These are phyloP conservation scores for Acrobasis repandana DNA, from an alignment of 2,888 invertebrate genomes.

Conservation along the genomic window DNA sequence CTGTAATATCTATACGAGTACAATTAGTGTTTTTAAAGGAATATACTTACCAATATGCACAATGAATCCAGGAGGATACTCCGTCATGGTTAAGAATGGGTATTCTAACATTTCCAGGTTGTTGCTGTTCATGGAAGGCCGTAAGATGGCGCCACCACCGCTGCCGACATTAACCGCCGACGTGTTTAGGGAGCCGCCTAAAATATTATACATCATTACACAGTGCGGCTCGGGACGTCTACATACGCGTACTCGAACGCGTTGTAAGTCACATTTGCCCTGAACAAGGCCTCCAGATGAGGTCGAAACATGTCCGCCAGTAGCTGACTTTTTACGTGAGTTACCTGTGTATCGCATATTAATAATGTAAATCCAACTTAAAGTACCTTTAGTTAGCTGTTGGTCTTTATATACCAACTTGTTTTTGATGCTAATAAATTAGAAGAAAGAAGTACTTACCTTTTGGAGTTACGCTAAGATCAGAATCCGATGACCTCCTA, in stretches of 20 bases:
- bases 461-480: constrained; percentile 96
- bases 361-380: too few species aligned
- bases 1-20: too few species aligned
- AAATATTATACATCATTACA: background rate
- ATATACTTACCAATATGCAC: constrained; percentile 89
- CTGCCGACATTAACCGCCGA: constrained; percentile 73
- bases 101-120: constrained; percentile 96
- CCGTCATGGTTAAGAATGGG: constrained; percentile 96
- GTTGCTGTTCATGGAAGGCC: constrained; percentile 88
- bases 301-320: too few species aligned
- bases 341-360: too few species aligned
- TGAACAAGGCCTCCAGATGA: too few species aligned
- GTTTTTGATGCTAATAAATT: too few species aligned
- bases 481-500: constrained; percentile 95
- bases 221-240: too few species aligned
- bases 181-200: constrained; percentile 89
- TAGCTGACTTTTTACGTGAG: too few species aligned
- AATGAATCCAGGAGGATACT: constrained; percentile 94
- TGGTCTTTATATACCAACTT: too few species aligned
- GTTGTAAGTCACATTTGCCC: too few species aligned
- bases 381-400: too few species aligned
- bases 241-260: too few species aligned
- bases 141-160: constrained; percentile 83
- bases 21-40: background rate
- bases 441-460: constrained; percentile 79